Evolutionary conservation across 2,797 vertebrate species (phyloP).

Genomic region (Labroides dimidiatus): DNA sequence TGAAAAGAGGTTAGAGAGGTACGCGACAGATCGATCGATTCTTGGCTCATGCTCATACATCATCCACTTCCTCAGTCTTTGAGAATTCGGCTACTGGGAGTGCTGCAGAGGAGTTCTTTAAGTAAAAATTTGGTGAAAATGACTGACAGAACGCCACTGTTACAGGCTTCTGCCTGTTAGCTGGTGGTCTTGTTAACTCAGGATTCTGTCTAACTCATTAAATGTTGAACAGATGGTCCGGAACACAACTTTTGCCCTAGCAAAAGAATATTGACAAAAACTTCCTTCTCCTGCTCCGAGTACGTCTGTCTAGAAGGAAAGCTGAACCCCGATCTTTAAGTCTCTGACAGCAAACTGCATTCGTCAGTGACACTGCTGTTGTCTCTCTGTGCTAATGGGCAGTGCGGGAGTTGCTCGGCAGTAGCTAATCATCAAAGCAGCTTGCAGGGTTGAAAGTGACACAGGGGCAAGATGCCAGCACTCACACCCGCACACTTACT

Average conservation of each 20-base stretch:
- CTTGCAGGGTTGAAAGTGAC: conserved; percentile 70
- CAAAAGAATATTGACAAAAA: conserved; percentile 34
- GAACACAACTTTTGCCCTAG: conserved; percentile 35
- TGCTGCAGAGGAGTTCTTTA: conserved; percentile 47
- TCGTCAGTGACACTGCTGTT: conserved; percentile 53
- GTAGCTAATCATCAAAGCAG: conserved; percentile 68
- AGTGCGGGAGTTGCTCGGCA: conserved; percentile 51
- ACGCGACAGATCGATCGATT: conserved; percentile 62
- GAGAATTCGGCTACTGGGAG: conserved; percentile 58
- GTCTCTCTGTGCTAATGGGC: conserved; percentile 57
- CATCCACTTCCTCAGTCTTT: conserved; percentile 62
- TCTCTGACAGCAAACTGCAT: conserved; percentile 57
- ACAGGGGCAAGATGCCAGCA: conserved; percentile 65
- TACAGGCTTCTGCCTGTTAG: conserved; percentile 35
- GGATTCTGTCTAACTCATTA: conserved; percentile 53
- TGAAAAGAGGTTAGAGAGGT: conserved; percentile 60
- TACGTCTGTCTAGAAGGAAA: conserved; percentile 28
- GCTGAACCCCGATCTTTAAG: conserved; percentile 47
- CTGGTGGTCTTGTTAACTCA: conserved; percentile 33
- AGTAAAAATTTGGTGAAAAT: conserved; percentile 47
- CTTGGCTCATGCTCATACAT: conserved; percentile 72
- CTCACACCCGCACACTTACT: conserved; percentile 60
- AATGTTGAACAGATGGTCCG: conserved; percentile 42
- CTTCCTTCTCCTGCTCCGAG: conserved; percentile 18
- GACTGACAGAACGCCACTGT: conserved; percentile 55